Base-by-base conservation (phyloP, 2,113 vertebrate genomes). In the Dascyllus trimaculatus region DNA sequence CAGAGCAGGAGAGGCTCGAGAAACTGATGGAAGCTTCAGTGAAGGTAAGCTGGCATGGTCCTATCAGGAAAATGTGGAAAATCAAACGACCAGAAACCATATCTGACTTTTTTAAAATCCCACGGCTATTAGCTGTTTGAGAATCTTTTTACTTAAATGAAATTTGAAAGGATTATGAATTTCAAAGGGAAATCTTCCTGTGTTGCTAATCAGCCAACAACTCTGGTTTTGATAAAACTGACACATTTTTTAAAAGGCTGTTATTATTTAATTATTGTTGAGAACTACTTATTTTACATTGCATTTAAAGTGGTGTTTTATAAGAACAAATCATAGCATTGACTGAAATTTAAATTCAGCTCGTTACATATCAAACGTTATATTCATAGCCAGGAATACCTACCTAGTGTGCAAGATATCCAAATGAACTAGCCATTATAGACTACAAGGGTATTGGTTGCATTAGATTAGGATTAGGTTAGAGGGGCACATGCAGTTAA, bases 21-120 rank as follows among this genome's bases (percentile, higher is more conserved):
- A 88, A 90, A 72, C 79, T 96, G 43, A 90, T 95, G 91, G 90
- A 94, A 63, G 87, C 91, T 38, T 91, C 93, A 1, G 88, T 95
- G 90, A 89, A 71, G 93, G 95, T 94, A 67, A 75, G 84, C 71
- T 24, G 19, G 0, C 3, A 13, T 8, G 38, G 38, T 10, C 8
- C 9, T 40, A 2, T 19, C 38, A 40, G 38, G n/a, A 11, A 40
- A 40, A 40, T 29, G 4, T 29, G 38, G 8, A 40, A 40, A 40
- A 13, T 10, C 13, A 13, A 40, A 10, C 2, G 40, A 43, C 40
- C 14, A 4, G 2, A 15, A 43, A 43, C 1, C 4, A 14, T 43
- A 18, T 52, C 1, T 40, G 40, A 59, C 1, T 15, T 49, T 21
- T 48, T 49, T 25, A n/a, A n/a, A n/a, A 61, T 71, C 6, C 51